A percentile compares a stretch with the other conserved stretches of the same genome.
Conservation (phyloP, 2,888 invertebrate species). For the Ophonus ardosiacus region DNA sequence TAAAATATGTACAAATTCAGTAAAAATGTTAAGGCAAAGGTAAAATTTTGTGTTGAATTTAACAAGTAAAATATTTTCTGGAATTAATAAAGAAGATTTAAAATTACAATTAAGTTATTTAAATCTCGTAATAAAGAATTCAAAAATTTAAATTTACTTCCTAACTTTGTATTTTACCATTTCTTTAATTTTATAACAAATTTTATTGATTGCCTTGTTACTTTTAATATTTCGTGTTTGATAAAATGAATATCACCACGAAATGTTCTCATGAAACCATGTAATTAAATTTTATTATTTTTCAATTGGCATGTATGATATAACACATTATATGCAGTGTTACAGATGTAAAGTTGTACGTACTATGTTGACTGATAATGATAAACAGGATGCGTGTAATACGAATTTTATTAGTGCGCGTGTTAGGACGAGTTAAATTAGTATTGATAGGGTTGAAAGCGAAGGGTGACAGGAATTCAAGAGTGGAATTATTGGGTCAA, state of each 20-base stretch:
- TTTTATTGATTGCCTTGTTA: neutral
- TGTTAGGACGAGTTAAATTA: neutral
- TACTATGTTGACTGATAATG: neutral
- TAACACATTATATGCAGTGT: neutral
- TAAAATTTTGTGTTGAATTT: neutral
- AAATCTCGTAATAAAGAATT: neutral
- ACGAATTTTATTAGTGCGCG: too few species aligned
- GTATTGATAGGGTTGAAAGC: slow-evolving; percentile 5
- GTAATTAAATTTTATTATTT: neutral
- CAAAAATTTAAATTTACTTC: neutral
- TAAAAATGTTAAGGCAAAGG: neutral
- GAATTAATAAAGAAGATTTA: neutral
- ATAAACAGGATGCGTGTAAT: neutral
- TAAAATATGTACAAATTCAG: neutral
- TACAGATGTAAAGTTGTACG: neutral
- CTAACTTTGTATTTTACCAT: neutral
- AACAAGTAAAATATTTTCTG: neutral
- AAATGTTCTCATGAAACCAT: neutral
- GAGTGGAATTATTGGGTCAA: slow-evolving; percentile 66
- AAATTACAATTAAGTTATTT: neutral
- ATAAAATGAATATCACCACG: neutral
- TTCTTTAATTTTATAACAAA: neutral
- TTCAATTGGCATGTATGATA: neutral
- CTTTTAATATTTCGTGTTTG: neutral
- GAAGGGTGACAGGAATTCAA: slow-evolving; percentile 27